Evolutionary conservation across 1,140 invertebrate species (phyloP).

Genomic region (Nebria ingens): DNA sequence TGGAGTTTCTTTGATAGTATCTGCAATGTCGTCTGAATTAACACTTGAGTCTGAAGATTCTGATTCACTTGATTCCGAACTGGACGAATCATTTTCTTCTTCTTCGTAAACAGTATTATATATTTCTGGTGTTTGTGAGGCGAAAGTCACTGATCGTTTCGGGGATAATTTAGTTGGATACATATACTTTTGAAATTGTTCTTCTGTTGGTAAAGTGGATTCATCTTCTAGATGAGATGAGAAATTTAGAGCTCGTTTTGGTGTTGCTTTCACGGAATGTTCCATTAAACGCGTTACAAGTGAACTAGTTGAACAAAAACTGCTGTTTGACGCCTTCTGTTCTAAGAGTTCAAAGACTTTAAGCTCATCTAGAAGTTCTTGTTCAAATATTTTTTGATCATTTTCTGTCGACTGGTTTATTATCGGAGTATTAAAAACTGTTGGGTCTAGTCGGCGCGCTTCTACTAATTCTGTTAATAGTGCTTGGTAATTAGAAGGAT

Average conservation of each 20-base stretch:
- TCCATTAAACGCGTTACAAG: slow-evolving; percentile 26
- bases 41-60: background rate
- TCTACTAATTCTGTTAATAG: slow-evolving; percentile 6
- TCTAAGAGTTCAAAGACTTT: slow-evolving; percentile 62
- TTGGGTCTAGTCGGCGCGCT: slow-evolving; percentile 11
- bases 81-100: background rate
- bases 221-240: background rate
- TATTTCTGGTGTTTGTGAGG: background rate
- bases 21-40: background rate
- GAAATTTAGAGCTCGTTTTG: background rate
- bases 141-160: background rate
- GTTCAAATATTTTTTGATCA: slow-evolving; percentile 18
- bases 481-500: background rate
- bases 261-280: background rate
- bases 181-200: background rate
- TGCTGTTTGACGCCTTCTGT: slow-evolving; percentile 54
- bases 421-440: slow-evolving; percentile 12
- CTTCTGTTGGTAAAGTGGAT: background rate
- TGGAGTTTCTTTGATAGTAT: slow-evolving; percentile 22
- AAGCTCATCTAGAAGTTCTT: slow-evolving; percentile 25
- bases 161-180: background rate
- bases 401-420: slow-evolving; percentile 5
- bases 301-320: slow-evolving; percentile 58
- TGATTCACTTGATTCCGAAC: background rate
- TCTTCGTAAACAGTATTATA: background rate